phyloP scores from a whole-genome alignment of 2,797 vertebrate genomes.

The Rhincodon typus region DNA sequence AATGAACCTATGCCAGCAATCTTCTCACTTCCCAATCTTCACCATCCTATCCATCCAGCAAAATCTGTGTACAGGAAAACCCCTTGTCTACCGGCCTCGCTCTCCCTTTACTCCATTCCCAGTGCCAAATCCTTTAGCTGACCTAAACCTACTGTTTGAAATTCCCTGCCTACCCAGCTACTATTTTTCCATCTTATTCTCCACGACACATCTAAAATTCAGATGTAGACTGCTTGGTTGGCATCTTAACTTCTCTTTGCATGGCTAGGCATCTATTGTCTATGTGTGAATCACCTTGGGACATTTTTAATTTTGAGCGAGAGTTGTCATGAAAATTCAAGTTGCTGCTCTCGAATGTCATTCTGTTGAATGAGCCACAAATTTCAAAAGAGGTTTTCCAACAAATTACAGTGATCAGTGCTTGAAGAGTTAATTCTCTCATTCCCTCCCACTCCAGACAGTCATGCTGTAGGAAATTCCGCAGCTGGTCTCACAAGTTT shows the following conservation, averaged over 20 bases:
- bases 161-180: not conserved
- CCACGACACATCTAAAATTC: too few relatives aligned
- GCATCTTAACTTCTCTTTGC: not conserved
- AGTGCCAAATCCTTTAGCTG: not conserved
- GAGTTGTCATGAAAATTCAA: not conserved
- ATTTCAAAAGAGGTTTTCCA: not conserved
- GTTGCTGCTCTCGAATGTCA: not conserved
- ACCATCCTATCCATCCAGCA: not conserved
- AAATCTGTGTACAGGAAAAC: not conserved
- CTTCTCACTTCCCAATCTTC: not conserved
- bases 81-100: not conserved
- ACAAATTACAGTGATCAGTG: not conserved
- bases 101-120: not conserved
- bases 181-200: not conserved
- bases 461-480: not conserved
- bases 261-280: not conserved
- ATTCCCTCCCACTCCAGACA: slow-evolving; percentile 15
- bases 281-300: not conserved
- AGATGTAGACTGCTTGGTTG: too few relatives aligned
- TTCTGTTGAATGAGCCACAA: not conserved
- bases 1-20: not conserved
- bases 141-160: not conserved
- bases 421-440: not conserved
- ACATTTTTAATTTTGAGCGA: not conserved
- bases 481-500: slow-evolving; percentile 14